These are phyloP conservation scores for Scaptomyza hsui DNA, from an alignment of 1,140 invertebrate genomes.

Conservation along the genomic window DNA sequence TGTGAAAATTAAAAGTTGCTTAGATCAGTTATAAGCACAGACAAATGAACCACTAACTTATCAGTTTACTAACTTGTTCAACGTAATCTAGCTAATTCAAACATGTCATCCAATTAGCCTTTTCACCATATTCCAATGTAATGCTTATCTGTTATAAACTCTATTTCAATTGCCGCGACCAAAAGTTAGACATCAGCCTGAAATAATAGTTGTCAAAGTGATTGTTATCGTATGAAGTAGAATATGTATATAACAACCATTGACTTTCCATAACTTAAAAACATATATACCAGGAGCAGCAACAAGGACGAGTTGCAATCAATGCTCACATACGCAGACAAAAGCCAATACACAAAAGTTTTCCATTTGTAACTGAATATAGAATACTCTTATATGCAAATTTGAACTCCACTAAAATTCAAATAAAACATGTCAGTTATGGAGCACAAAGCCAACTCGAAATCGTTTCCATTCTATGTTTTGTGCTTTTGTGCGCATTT, in stretches of 20 bases:
- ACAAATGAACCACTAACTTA: no score
- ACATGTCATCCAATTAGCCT: slow-evolving; percentile 43
- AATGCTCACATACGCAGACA: slow-evolving; percentile 7
- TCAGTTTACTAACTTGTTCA: not conserved
- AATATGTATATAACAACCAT: not conserved
- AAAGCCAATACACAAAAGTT: slow-evolving; percentile 49
- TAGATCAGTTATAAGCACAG: no score
- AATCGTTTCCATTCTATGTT: slow-evolving; percentile 42
- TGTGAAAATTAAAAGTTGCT: slow-evolving; percentile 15
- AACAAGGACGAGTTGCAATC: slow-evolving; percentile 8
- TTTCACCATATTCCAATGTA: slow-evolving; percentile 27
- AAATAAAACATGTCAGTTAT: slow-evolving; percentile 36
- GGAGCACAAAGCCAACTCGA: not conserved
- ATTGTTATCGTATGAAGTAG: slow-evolving; percentile 33
- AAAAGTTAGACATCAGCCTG: slow-evolving; percentile 18
- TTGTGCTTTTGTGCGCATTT: slow-evolving; percentile 74
- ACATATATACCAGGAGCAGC: not conserved
- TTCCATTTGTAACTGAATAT: slow-evolving; percentile 66
- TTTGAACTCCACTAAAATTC: slow-evolving; percentile 23
- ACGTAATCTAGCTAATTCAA: slow-evolving; percentile 26
- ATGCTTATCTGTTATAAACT: slow-evolving; percentile 55
- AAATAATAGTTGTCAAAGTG: slow-evolving; percentile 64
- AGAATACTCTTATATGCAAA: slow-evolving; percentile 66
- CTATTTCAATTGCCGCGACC: not conserved
- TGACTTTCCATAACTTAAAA: slow-evolving; percentile 15